Evolutionary conservation across 2,797 vertebrate genomes (phyloP).

Genomic region (Lagocephalus sceleratus): DNA sequence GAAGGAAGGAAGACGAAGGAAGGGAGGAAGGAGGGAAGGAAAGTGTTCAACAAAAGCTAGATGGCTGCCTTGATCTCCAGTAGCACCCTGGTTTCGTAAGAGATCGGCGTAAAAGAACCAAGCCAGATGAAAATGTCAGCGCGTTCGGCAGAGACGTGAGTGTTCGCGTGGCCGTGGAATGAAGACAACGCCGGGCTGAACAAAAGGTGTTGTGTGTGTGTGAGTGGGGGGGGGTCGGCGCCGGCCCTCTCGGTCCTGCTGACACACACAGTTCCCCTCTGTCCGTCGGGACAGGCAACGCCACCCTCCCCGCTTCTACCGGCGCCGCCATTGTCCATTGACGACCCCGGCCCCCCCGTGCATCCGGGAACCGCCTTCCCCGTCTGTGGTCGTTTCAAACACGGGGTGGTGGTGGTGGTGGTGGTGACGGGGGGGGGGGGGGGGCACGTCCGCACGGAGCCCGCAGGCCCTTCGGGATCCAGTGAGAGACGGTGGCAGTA

Average conservation of each 20-base stretch:
- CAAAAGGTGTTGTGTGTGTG: slow-evolving; percentile 39
- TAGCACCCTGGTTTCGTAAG: too few relatives aligned
- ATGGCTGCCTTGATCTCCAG: too few relatives aligned
- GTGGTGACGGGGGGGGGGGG: too few relatives aligned
- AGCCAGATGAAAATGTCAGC: too few relatives aligned
- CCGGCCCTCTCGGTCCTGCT: slow-evolving; percentile 28
- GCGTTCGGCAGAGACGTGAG: too few relatives aligned
- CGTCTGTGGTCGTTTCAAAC: background rate
- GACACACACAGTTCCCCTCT: slow-evolving; percentile 40
- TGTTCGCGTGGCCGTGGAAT: background rate
- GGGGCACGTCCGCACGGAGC: background rate
- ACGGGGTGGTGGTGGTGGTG: too few relatives aligned
- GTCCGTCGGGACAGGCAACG: slow-evolving; percentile 29
- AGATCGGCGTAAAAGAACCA: too few relatives aligned
- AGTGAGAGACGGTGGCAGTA: slow-evolving; percentile 38
- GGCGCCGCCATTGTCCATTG: slow-evolving; percentile 37
- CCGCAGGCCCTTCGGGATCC: slow-evolving; percentile 21
- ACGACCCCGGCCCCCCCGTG: slow-evolving; percentile 13
- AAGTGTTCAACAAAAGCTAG: too few relatives aligned
- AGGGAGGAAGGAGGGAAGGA: too few relatives aligned
- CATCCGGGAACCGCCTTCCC: slow-evolving; percentile 1
- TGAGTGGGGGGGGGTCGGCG: slow-evolving; percentile 1
- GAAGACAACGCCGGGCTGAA: slow-evolving; percentile 18
- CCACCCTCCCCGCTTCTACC: slow-evolving; percentile 34
- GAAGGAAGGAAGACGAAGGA: too few relatives aligned